Conservation (phyloP, 92 coral and sea anemone species). For the Umimayanthus chanpuru region DNA sequence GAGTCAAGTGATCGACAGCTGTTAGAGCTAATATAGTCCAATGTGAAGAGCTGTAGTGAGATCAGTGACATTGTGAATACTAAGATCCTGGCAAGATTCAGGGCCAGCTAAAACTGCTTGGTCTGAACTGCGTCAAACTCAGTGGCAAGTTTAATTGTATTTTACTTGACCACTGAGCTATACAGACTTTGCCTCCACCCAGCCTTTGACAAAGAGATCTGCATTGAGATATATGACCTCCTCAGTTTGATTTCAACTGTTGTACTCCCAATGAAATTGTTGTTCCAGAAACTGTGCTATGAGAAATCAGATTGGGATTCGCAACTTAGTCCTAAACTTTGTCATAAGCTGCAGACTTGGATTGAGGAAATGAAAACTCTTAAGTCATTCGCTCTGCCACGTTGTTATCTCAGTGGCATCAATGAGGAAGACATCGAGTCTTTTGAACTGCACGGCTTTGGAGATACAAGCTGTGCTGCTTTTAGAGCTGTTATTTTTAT, state of each 20-base stretch:
- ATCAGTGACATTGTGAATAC: conserved; percentile 1
- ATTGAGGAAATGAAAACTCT: not conserved
- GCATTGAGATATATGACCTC: too few relatives aligned
- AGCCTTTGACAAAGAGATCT: too few relatives aligned
- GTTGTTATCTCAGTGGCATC: not conserved
- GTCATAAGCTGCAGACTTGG: not conserved
- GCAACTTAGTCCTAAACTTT: conserved; percentile 32
- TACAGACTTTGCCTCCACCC: too few relatives aligned
- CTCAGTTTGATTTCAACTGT: too few relatives aligned
- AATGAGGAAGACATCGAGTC: conserved; percentile 27
- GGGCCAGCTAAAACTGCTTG: not conserved
- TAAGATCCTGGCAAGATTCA: not conserved
- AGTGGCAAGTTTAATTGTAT: conserved; percentile 27
- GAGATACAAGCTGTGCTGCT: conserved; percentile 48
- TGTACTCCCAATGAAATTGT: not conserved
- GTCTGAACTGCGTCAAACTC: conserved; percentile 24
- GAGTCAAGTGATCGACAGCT: conserved; percentile 29
- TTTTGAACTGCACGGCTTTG: conserved; percentile 57
- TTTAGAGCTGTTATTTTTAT: conserved; percentile 50
- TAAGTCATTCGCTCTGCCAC: conserved; percentile 17
- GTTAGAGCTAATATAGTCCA: conserved; percentile 24
- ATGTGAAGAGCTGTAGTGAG: not conserved
- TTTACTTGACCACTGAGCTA: conserved; percentile 23
- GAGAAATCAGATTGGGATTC: conserved; percentile 52
- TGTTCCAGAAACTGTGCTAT: conserved; percentile 48